These are phyloP conservation scores for Acipenser ruthenus DNA, from an alignment of 2,797 vertebrate genomes.

Conservation along the genomic window DNA sequence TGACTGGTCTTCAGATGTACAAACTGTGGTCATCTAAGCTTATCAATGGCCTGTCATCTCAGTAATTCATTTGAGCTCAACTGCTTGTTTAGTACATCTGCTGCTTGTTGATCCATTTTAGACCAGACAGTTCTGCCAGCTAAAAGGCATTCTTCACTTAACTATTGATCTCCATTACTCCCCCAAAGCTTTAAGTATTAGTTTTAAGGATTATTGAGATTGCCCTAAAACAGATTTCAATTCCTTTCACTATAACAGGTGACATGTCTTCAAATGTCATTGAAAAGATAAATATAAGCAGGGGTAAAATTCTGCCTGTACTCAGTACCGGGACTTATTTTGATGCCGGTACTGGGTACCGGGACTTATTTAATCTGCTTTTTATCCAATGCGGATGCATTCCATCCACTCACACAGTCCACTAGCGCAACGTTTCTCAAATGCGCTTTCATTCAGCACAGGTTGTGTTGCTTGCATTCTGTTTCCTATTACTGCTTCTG, in stretches of 20 bases:
- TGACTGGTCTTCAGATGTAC: background rate
- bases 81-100: slow-evolving; percentile 51
- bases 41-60: slow-evolving; percentile 28
- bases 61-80: slow-evolving; percentile 21
- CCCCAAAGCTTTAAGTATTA: slow-evolving; percentile 76
- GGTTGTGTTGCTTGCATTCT: too few relatives aligned
- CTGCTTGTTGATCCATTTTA: slow-evolving; percentile 56
- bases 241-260: slow-evolving; percentile 65
- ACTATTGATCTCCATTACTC: slow-evolving; percentile 73
- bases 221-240: slow-evolving; percentile 62
- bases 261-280: slow-evolving; percentile 75
- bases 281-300: slow-evolving; percentile 57
- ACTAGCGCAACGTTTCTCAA: too few relatives aligned
- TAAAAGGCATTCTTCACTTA: slow-evolving; percentile 67
- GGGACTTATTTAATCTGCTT: too few relatives aligned
- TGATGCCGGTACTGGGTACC: too few relatives aligned
- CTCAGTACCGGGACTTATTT: too few relatives aligned
- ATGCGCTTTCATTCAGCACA: too few relatives aligned
- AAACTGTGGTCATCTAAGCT: background rate
- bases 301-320: too few relatives aligned
- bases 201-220: slow-evolving; percentile 82
- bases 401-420: too few relatives aligned
- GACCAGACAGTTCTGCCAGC: slow-evolving; percentile 61
- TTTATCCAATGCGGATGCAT: too few relatives aligned
- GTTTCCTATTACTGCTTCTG: too few relatives aligned